Conservation (phyloP, 2,888 invertebrate genomes). For the Apocheima hispidaria region DNA sequence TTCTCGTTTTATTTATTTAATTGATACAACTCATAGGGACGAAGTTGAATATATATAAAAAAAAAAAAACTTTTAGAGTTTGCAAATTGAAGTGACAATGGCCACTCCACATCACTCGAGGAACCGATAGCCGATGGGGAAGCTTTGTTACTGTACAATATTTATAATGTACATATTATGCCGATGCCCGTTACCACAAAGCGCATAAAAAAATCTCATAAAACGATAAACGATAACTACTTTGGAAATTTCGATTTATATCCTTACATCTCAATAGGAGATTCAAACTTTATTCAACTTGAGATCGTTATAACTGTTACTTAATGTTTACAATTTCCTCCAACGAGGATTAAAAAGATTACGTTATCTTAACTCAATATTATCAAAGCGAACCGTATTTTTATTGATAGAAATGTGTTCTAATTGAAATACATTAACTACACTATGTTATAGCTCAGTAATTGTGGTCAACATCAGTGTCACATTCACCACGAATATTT, state of each 20-base stretch:
- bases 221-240: slow-evolving; percentile 34
- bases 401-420: slow-evolving; percentile 27
- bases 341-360: slow-evolving; percentile 22
- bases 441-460: slow-evolving; percentile 35
- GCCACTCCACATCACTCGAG: too few species aligned
- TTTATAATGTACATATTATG: background rate
- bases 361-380: slow-evolving; percentile 21
- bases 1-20: too few species aligned
- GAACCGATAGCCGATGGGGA: too few species aligned
- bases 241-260: slow-evolving; percentile 27
- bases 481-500: slow-evolving; percentile 33
- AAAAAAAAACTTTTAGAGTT: too few species aligned
- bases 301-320: slow-evolving; percentile 23
- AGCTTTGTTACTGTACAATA: slow-evolving; percentile 14
- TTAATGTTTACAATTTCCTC: slow-evolving; percentile 35
- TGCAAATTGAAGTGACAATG: too few species aligned
- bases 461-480: slow-evolving; percentile 32
- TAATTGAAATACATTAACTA: slow-evolving; percentile 35
- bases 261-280: slow-evolving; percentile 25
- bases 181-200: slow-evolving; percentile 26
- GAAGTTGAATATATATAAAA: too few species aligned
- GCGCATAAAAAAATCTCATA: slow-evolving; percentile 32
- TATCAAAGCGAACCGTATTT: slow-evolving; percentile 14
- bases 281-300: slow-evolving; percentile 12
- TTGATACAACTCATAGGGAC: too few species aligned